Base-by-base conservation (phyloP, 2,888 invertebrate species). In the Amblyteles armatorius region DNA sequence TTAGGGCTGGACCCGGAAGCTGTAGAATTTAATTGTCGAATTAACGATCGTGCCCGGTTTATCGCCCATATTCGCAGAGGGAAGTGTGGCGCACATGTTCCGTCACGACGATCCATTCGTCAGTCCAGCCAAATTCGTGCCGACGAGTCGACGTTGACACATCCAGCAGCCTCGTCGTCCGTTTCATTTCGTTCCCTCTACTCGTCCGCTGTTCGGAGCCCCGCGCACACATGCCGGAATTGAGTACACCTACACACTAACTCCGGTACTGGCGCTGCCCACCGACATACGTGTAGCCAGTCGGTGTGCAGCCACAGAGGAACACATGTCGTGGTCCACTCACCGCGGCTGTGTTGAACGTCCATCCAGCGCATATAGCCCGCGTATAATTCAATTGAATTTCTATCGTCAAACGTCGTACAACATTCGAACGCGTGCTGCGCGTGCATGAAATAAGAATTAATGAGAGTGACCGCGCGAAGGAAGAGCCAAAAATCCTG, bases 91-190 rank as follows among this genome's bases (percentile, higher is more conserved):
- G 29, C 55, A 68, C 29, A 36, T 67, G 57, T 33, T 72, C 48
- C 33, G n/a, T 26, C 22, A 67, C 55, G 26, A 63, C 69, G 48
- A 69, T 29, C 50, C 60, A 60, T 79, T 44, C 68, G 67, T 69
- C 44, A 55, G 74, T 22, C 63, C 74, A 63, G 63, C 69, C 69
- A 65, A 83, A 79, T 74, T 83, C 74, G 79, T 22, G 48, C 16
- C 29, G 69, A 60, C 52, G 73, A 73, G n/a, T 71, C 79, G 79
- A 74, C 83, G 79, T 79, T 79, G 74, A 83, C 79, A 69, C 74
- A 69, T 69, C 63, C 79, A 69, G 50, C 52, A 26, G 82, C 33
- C 33, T 44, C 63, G 29, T 69, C 83, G 55, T 63, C 55, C 83
- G 72, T 83, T 83, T 79, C 73, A 79, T 73, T 83, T 67, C 55